Conservation (phyloP, 92 coral and sea anemone species). For the Porites cylindrica region DNA sequence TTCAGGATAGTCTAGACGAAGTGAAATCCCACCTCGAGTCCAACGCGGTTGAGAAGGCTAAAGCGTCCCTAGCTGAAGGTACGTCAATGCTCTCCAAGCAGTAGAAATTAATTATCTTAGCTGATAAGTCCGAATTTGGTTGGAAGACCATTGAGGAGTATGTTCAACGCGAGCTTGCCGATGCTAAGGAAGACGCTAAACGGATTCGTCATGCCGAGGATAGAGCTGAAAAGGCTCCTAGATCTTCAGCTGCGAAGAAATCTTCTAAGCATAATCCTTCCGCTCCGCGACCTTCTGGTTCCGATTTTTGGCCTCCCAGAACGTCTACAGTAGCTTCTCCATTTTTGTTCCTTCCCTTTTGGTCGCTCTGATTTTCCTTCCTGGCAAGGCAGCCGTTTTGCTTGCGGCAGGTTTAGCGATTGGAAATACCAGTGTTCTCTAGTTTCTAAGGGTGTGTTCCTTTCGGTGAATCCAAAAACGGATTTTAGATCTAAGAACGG, state of each 20-base stretch:
- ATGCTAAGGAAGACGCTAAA: conserved; percentile 39
- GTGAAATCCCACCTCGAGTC: conserved; percentile 8
- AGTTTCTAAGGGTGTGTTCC: no score
- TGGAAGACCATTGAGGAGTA: conserved; percentile 54
- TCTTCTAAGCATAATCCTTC: not conserved
- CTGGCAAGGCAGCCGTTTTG: conserved; percentile 27
- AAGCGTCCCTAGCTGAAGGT: conserved; percentile 45
- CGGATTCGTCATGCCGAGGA: conserved; percentile 57
- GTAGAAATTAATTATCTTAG: conserved; percentile 52
- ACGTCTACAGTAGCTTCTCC: not conserved
- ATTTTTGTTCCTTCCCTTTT: not conserved
- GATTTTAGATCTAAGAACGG: no score
- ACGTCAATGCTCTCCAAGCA: conserved; percentile 31
- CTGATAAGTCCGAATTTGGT: conserved; percentile 57
- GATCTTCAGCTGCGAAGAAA: conserved; percentile 40
- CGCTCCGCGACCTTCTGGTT: not conserved
- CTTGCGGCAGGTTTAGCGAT: conserved; percentile 51
- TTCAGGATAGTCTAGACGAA: conserved; percentile 16
- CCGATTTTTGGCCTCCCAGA: not conserved
- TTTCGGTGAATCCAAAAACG: no score
- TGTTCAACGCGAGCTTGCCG: conserved; percentile 44
- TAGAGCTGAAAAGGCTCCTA: conserved; percentile 52
- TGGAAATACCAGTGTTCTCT: conserved; percentile 29
- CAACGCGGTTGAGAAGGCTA: conserved; percentile 18
- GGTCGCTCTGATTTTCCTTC: not conserved